These are phyloP conservation scores for Aricia agestis DNA, from an alignment of 1,140 invertebrate genomes.

Conservation along the genomic window DNA sequence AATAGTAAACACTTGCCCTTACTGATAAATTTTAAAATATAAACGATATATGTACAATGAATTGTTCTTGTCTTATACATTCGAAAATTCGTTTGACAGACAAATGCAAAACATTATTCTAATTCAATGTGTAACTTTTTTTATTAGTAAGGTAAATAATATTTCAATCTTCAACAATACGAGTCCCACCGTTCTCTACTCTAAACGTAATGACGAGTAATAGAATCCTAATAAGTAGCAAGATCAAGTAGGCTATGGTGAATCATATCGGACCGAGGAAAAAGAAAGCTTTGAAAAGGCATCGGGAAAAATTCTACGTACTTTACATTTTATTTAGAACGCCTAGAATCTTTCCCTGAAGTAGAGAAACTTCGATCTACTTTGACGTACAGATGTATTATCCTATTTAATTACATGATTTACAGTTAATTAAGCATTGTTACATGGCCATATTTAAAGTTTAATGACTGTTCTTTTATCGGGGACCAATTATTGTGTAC, in stretches of 20 bases:
- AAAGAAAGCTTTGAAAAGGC: not conserved
- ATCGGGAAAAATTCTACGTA: not conserved
- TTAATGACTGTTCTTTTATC: not conserved
- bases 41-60: too few relatives aligned
- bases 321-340: not conserved
- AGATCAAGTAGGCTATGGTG: not conserved
- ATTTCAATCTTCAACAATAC: too few relatives aligned
- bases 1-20: not conserved
- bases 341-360: not conserved
- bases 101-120: too few relatives aligned
- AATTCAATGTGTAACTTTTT: too few relatives aligned
- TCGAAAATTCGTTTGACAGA: too few relatives aligned
- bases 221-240: not conserved
- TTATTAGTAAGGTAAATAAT: too few relatives aligned
- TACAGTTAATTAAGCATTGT: not conserved
- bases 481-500: not conserved
- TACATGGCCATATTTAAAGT: not conserved
- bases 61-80: too few relatives aligned
- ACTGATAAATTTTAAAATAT: too few relatives aligned
- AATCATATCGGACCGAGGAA: not conserved
- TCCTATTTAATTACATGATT: not conserved
- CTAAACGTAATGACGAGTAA: too few relatives aligned
- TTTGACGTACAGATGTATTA: too few relatives aligned
- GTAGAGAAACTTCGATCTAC: not conserved
- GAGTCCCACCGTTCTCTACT: too few relatives aligned